Evolutionary conservation across 2,888 invertebrate genomes (phyloP).

Genomic region (Aspidiotus destructor): DNA sequence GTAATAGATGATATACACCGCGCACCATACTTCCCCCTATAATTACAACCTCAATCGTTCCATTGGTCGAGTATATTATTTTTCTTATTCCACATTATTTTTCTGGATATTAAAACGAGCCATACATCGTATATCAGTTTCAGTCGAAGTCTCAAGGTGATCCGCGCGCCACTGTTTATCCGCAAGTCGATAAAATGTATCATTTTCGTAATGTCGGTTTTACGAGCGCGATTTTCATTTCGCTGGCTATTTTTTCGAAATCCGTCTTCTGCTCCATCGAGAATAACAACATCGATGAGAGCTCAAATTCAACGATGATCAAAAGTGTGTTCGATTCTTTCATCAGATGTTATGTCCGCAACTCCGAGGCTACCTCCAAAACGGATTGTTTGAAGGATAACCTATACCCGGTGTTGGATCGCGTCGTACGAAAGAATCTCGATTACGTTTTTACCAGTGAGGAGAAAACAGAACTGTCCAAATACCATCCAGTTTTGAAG

Average conservation of each 20-base stretch:
- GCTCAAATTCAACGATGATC: not conserved
- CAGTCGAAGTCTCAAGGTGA: no score
- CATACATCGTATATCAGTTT: no score
- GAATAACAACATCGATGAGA: not conserved
- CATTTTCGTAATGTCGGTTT: no score
- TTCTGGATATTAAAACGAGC: no score
- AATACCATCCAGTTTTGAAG: not conserved
- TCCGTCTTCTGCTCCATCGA: not conserved
- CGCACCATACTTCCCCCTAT: not conserved
- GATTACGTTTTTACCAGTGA: not conserved
- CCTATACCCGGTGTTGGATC: not conserved
- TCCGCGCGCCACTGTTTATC: no score
- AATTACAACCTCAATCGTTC: not conserved
- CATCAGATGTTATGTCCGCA: not conserved
- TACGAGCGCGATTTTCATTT: not conserved
- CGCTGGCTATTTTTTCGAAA: not conserved
- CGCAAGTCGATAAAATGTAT: no score
- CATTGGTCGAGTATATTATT: not conserved
- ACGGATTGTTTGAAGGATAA: not conserved
- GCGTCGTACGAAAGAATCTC: not conserved
- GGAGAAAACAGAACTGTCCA: constrained; percentile 1
- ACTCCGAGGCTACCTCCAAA: not conserved
- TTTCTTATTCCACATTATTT: not conserved
- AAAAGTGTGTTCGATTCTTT: not conserved
- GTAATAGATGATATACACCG: no score